Conservation (phyloP, 2,888 invertebrate species). For the Merodon equestris region DNA sequence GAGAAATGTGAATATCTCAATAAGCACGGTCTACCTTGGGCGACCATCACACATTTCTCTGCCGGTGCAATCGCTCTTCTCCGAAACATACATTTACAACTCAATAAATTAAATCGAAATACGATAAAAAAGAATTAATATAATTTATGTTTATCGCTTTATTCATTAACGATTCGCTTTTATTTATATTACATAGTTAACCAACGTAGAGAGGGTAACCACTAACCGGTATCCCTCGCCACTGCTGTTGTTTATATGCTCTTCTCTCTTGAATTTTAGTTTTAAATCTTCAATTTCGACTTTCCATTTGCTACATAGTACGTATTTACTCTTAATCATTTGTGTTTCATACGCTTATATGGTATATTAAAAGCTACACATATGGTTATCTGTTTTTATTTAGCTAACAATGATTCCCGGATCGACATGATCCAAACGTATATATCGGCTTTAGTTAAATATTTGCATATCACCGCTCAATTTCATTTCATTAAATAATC, state of each 20-base stretch:
- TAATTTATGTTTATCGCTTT: slow-evolving; percentile 44
- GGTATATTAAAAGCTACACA: slow-evolving; percentile 64
- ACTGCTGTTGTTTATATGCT: slow-evolving; percentile 33
- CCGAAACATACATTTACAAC: slow-evolving; percentile 35
- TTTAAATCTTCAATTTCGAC: background rate
- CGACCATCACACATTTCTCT: slow-evolving; percentile 21
- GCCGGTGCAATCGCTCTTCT: slow-evolving; percentile 4
- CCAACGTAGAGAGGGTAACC: slow-evolving; percentile 35
- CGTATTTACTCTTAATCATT: no score
- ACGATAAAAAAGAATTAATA: slow-evolving; percentile 26
- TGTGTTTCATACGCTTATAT: slow-evolving; percentile 49
- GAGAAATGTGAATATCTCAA: no score
- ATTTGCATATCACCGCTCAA: slow-evolving; percentile 38
- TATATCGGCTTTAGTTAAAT: slow-evolving; percentile 26
- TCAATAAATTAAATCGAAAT: slow-evolving; percentile 21
- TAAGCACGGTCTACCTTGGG: background rate
- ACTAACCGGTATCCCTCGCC: no score
- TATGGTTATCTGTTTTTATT: slow-evolving; percentile 17
- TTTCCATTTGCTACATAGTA: slow-evolving; percentile 22
- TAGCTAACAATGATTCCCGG: no score
- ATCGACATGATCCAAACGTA: slow-evolving; percentile 31
- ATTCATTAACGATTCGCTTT: slow-evolving; percentile 41
- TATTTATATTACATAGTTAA: slow-evolving; percentile 46
- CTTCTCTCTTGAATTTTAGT: slow-evolving; percentile 7
- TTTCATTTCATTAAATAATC: slow-evolving; percentile 52